Percentiles rank a stretch among this genome's conserved stretches.
Evolutionary conservation across 2,113 vertebrate genomes (phyloP).

Genomic region (Scatophagus argus): DNA sequence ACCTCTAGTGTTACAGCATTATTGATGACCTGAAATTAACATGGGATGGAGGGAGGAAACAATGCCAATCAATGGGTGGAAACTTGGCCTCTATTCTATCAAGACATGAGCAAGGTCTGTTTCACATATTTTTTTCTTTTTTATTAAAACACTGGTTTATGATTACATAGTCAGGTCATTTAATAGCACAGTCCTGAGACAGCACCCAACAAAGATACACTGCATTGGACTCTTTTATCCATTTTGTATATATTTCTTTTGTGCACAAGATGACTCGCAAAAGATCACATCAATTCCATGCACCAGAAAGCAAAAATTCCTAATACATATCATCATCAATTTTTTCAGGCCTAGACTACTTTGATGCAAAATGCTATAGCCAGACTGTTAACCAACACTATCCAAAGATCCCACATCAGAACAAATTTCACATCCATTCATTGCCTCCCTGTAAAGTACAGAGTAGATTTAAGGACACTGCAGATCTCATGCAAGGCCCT

Average conservation of each 20-base stretch:
- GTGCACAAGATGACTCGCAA: background rate
- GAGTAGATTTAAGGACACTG: too few species aligned
- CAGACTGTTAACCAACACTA: too few species aligned
- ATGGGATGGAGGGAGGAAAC: background rate
- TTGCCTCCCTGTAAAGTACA: too few species aligned
- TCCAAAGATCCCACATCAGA: too few species aligned
- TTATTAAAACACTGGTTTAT: background rate
- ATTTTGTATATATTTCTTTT: background rate
- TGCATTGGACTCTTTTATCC: background rate
- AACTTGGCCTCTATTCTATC: background rate
- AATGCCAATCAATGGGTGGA: background rate
- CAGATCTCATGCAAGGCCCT: too few species aligned
- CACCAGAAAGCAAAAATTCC: too few species aligned
- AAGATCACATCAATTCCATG: too few species aligned
- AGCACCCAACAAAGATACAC: background rate
- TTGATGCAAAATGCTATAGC: too few species aligned
- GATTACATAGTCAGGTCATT: background rate
- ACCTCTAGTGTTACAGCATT: background rate
- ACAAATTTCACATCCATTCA: too few species aligned
- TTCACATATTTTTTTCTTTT: background rate
- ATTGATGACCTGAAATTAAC: background rate
- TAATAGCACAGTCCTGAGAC: background rate
- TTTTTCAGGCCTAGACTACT: too few species aligned
- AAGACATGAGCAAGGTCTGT: constrained; percentile 8
- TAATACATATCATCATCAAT: too few species aligned